Evolutionary conservation across 2,113 vertebrate species (phyloP), one percentile per base, ranked within the genome.

Genomic region (Boulengeromyrus knoepffleri): DNA sequence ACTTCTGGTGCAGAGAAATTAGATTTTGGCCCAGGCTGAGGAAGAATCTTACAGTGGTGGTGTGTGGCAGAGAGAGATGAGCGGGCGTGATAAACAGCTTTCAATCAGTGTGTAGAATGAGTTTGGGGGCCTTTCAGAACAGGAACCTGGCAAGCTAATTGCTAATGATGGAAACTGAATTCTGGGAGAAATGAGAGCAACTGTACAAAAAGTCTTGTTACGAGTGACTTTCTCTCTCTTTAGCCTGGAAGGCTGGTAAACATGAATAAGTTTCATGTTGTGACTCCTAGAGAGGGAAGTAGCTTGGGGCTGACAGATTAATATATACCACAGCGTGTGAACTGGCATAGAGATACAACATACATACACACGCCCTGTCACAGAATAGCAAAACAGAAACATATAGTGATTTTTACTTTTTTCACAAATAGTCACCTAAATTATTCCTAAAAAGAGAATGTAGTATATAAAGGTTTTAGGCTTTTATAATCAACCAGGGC

Each of bases 1-100:
- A 80, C 17, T 42, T 42, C 13, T 80, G 5, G 13, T 7, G 36
- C 4, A 47, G 45, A 85, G 19, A 21, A 87, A 87, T 1, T 45
- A 10, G 36, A 27, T 88, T 74, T 83, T 47, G 46, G 7, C 17
- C 70, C 6, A 27, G 9, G 27, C 47, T 83, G 15, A 53, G 90
- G 74, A 87, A 5, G 56, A 17, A 39, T 91, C 52, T 42, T 27
- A 45, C 70, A 36, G 52, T 74, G 17, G 52, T 13, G 56, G 9
- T 42, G n/a, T 77, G 4, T 15, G 17, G 42, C n/a, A 0, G 49
- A 17, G 92, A 70, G 12, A 87, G 91, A 92, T 87, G 92, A 93
- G 90, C 92, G 92, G 42, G 88, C 17, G 84, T 95, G 94, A 95
- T 95, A 90, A 95, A 95, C 94, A 92, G 91, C 91, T 94, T 95